Conservation (phyloP, 1,140 invertebrate genomes). For the Zaprionus africanus region DNA sequence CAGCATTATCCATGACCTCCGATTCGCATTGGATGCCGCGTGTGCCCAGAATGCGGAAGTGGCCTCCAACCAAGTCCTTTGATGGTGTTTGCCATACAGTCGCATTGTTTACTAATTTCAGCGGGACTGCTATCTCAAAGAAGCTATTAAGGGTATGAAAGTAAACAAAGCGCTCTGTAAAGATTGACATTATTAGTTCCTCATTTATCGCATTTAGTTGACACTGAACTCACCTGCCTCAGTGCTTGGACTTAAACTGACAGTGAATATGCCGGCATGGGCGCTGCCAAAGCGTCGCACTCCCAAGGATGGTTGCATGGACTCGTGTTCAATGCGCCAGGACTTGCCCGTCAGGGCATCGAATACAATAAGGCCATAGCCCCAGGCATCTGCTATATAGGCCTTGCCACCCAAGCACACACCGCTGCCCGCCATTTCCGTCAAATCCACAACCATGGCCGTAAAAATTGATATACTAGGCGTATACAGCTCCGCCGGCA, state of each 20-base stretch:
- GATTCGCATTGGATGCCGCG: conserved; percentile 85
- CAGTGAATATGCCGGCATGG: conserved; percentile 87
- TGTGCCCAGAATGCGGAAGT: conserved; percentile 62
- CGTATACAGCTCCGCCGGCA: conserved; percentile 85
- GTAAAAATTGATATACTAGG: conserved; percentile 85
- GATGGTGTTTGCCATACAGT: conserved; percentile 66
- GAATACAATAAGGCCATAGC: conserved; percentile 89
- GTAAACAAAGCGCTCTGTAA: conserved; percentile 86
- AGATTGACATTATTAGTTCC: not conserved
- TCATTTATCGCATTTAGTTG: not conserved
- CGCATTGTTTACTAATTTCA: conserved; percentile 87
- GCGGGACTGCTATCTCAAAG: conserved; percentile 89
- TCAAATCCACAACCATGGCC: conserved; percentile 87
- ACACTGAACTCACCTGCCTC: conserved; percentile 30
- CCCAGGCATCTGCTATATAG: conserved; percentile 91
- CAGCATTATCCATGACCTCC: conserved; percentile 86
- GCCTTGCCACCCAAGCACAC: conserved; percentile 88
- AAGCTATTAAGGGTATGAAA: conserved; percentile 91
- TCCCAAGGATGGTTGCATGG: conserved; percentile 87
- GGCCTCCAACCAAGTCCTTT: not conserved
- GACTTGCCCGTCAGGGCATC: conserved; percentile 86
- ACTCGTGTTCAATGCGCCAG: conserved; percentile 89
- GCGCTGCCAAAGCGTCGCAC: conserved; percentile 88
- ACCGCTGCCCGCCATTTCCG: conserved; percentile 64
- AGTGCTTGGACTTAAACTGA: conserved; percentile 87